These are phyloP conservation scores for Argyrosomus regius DNA, from an alignment of 2,797 vertebrate species.

Conservation along the genomic window DNA sequence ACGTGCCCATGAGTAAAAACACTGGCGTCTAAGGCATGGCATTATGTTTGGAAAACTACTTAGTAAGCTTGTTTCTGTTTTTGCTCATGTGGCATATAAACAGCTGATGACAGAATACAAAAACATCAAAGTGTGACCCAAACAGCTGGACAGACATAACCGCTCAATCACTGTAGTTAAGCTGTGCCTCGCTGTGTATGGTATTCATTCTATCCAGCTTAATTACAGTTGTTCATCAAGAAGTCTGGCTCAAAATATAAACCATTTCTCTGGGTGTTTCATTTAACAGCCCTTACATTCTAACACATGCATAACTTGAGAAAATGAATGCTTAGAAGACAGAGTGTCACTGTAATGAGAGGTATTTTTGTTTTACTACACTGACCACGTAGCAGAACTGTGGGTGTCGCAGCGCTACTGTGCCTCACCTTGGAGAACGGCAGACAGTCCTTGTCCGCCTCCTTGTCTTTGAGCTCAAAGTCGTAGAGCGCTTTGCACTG, in stretches of 20 bases:
- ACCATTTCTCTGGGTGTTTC: slow-evolving; percentile 57
- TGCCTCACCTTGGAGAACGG: slow-evolving; percentile 94
- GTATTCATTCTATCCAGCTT: slow-evolving; percentile 46
- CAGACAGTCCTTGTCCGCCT: slow-evolving; percentile 99
- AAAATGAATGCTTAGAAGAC: slow-evolving; percentile 67
- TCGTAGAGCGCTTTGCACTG: slow-evolving; percentile 99
- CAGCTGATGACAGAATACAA: slow-evolving; percentile 55
- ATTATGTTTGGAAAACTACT: slow-evolving; percentile 43
- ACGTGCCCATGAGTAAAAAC: slow-evolving; percentile 28
- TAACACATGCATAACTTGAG: slow-evolving; percentile 46
- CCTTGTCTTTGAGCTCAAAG: slow-evolving; percentile 99
- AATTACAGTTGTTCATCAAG: slow-evolving; percentile 74
- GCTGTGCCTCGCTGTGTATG: slow-evolving; percentile 25
- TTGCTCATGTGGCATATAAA: slow-evolving; percentile 60
- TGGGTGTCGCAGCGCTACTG: slow-evolving; percentile 3
- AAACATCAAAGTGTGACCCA: slow-evolving; percentile 51
- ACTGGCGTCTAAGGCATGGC: background rate
- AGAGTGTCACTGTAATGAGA: slow-evolving; percentile 65
- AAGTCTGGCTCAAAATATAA: slow-evolving; percentile 54
- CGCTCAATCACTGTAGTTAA: slow-evolving; percentile 59
- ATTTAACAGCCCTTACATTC: slow-evolving; percentile 44
- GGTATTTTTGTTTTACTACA: slow-evolving; percentile 65
- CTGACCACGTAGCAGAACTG: slow-evolving; percentile 50
- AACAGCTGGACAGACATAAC: slow-evolving; percentile 58
- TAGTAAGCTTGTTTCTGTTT: slow-evolving; percentile 59